Conservation (phyloP, 1,140 invertebrate species). For the Diachasma alloeum region DNA sequence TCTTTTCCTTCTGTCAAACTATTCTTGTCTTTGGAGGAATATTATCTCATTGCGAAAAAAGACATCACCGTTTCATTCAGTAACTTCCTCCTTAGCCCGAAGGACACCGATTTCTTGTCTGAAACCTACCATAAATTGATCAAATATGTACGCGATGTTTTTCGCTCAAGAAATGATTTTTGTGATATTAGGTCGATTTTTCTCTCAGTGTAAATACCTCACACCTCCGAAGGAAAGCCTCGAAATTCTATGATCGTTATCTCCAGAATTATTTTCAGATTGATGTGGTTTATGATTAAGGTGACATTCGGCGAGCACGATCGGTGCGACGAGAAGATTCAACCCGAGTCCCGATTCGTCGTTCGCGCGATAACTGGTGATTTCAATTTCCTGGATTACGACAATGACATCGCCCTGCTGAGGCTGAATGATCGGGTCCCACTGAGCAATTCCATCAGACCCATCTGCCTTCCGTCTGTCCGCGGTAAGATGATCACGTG, state of each 20-base stretch:
- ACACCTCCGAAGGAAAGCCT: not conserved
- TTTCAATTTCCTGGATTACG: constrained; percentile 83
- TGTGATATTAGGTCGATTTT: no score
- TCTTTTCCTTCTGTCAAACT: no score
- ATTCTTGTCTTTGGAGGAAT: no score
- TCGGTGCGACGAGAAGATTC: constrained; percentile 75
- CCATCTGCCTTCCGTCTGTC: constrained; percentile 78
- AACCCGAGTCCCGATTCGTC: constrained; percentile 79
- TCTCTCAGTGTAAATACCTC: no score
- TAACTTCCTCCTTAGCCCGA: no score
- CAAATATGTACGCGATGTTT: no score
- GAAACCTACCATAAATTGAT: no score
- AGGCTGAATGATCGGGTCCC: constrained; percentile 79
- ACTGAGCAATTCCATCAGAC: constrained; percentile 77
- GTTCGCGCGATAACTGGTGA: constrained; percentile 77
- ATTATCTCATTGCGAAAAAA: no score
- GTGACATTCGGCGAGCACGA: constrained; percentile 86
- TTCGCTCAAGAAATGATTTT: no score
- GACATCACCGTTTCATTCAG: no score
- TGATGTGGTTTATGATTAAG: constrained; percentile 91
- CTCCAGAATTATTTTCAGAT: constrained; percentile 68
- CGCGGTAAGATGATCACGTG: constrained; percentile 63
- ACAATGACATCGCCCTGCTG: constrained; percentile 85
- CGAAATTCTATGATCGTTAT: constrained; percentile 10
- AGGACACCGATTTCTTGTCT: no score